phyloP scores from a whole-genome alignment of 2,113 vertebrate species.

The Raja brachyura region DNA sequence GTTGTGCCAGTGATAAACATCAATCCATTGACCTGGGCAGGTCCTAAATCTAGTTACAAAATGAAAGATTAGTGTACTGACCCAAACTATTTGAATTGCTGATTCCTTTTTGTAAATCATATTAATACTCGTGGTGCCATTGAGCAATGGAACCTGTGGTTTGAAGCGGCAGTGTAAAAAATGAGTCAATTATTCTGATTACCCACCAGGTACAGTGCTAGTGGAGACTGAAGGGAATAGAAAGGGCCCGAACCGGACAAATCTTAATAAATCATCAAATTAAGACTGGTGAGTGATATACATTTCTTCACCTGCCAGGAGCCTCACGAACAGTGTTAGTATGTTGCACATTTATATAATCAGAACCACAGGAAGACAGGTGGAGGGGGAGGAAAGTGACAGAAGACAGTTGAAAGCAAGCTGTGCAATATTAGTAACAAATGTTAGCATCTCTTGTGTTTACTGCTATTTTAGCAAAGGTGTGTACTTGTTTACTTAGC shows the following conservation, averaged over 20 bases:
- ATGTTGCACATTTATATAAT: neutral
- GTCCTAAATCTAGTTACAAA: neutral
- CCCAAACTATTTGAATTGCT: slow-evolving; percentile 8
- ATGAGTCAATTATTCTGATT: neutral
- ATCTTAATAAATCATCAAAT: neutral
- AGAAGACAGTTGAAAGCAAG: neutral
- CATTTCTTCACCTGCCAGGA: neutral
- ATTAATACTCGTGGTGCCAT: neutral
- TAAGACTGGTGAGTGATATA: neutral
- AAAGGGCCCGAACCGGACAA: neutral
- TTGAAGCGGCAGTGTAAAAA: neutral
- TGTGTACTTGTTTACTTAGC: neutral
- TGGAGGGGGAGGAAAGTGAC: neutral
- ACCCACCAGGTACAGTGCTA: neutral
- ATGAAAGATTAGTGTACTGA: neutral
- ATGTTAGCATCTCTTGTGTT: neutral
- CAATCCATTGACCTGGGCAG: neutral
- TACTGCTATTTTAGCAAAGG: neutral
- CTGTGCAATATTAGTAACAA: neutral
- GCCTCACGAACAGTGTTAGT: neutral
- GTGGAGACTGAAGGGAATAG: neutral
- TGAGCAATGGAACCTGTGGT: neutral
- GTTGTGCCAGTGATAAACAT: neutral
- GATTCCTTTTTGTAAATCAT: neutral
- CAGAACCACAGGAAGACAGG: neutral